Evolutionary conservation across 2,888 invertebrate genomes (phyloP), one percentile per base, ranked within the genome.

Genomic region (Drosophila lacicola): DNA sequence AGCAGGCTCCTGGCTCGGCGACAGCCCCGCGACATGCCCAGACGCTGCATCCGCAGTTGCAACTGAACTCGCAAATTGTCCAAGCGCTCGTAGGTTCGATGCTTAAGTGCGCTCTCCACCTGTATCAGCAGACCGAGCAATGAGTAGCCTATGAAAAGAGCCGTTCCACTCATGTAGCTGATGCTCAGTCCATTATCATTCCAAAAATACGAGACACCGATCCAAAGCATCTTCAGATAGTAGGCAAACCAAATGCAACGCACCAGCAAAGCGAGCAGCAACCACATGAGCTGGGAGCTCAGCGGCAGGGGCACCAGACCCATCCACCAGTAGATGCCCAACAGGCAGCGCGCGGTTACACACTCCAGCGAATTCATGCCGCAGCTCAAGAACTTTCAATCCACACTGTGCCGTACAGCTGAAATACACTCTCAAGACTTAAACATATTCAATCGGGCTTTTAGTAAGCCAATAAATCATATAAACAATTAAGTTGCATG

Each of bases 281-380:
- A 41, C 17, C 47, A 42, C 0, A 10, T 1, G 0, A 4, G 6
- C 11, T 55, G 46, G 1, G 53, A 17, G 4, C 13, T 5, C 0
- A 56, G 50, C 4, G 88, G 86, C 19, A 88, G 41, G 0, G 88
- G 82, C 9, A 71, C 13, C 14, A 83, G 55, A 0, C 67, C 74
- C 70, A 72, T 49, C 8, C 69, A 10, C 63, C 80, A 74, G 19
- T 66, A 77, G 17, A 60, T 21, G 34, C 3, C 47, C 8, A 21
- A 4, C 8, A 83, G 41, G 21, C 51, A 60, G 8, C 74, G 70
- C 13, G 41, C 65, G 0, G 67, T 72, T 0, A 85, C 33, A 8
- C 46, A 47, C 50, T 77, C 74, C n/a, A 83, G 11, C 5, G 69
- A 70, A 6, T 69, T 74, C 82, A 85, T 88, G 14, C 34, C 65